Evolutionary conservation across 2,797 vertebrate genomes (phyloP).

Genomic region (Cuculus canorus): DNA sequence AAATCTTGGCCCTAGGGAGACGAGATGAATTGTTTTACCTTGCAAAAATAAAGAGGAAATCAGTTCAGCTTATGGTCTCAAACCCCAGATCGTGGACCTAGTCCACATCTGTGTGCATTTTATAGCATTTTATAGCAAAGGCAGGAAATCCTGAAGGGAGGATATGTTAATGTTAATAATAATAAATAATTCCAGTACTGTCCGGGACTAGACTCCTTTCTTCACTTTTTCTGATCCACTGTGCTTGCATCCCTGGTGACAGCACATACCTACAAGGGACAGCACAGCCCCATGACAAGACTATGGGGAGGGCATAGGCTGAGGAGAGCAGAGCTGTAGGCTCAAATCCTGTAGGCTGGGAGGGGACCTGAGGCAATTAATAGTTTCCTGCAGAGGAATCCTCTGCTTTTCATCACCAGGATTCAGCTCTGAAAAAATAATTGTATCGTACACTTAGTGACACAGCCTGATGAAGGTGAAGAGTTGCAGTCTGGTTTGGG

Average conservation of each 20-base stretch:
- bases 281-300: background rate
- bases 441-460: slow-evolving; percentile 62
- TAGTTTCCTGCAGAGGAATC: background rate
- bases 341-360: background rate
- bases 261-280: background rate
- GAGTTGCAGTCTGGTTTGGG: slow-evolving; percentile 32
- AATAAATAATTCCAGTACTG: background rate
- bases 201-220: background rate
- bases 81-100: background rate
- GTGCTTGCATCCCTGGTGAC: background rate
- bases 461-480: slow-evolving; percentile 39
- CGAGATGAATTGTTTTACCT: background rate
- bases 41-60: background rate
- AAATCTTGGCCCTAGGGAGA: background rate
- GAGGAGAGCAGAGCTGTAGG: background rate
- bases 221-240: background rate
- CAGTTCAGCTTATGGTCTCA: background rate
- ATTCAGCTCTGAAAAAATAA: slow-evolving; percentile 78
- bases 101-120: background rate
- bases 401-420: slow-evolving; percentile 63
- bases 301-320: background rate
- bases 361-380: background rate
- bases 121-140: background rate
- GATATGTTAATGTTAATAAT: background rate
- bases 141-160: background rate